Evolutionary conservation across 2,113 vertebrate species (phyloP), one percentile per base, ranked within the genome.

Genomic region (Diphyllodes magnificus): DNA sequence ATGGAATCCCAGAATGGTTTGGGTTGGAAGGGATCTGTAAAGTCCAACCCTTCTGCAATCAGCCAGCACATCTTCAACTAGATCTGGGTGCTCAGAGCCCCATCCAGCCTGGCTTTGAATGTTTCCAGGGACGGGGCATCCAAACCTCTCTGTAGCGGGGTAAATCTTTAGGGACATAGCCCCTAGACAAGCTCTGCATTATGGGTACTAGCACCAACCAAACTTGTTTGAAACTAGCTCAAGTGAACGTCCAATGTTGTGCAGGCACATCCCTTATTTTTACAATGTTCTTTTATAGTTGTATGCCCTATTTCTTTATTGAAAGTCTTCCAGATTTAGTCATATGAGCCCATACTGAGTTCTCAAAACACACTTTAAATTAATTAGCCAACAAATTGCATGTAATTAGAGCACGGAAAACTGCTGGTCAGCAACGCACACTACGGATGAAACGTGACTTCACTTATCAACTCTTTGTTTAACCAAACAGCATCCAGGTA

Each of bases 31-130:
- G 4, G 15, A 53, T 10, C 9, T 49, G 28, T 23, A 27, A 56
- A 75, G 20, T 20, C 23, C 37, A 78, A 22, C 1, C 2, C 13
- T 33, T 25, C 35, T 37, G 24, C 37, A 42, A 9, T 11, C 2
- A 47, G 25, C 24, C 53, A 28, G 33, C 18, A 65, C 47, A 53
- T 24, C 44, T 54, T 64, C 40, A 63, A 24, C 12, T 14, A 11
- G 3, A 77, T 13, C 13, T 42, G 23, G 6, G 9, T 44, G 71
- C 51, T 61, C 56, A 79, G n/a, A 30, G 27, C 10, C 11, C 16
- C 2, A 0, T 23, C 27, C 19, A 45, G 10, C 42, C 39, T 17
- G 31, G 16, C 10, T 11, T 19, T 47, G 31, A 49, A n/a, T 25
- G 5, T 8, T 35, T 49, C 35, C 31, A 81, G 18, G 13, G 21